Base-by-base conservation (phyloP, 1,140 invertebrate genomes). In the Brachionus calyciflorus region DNA sequence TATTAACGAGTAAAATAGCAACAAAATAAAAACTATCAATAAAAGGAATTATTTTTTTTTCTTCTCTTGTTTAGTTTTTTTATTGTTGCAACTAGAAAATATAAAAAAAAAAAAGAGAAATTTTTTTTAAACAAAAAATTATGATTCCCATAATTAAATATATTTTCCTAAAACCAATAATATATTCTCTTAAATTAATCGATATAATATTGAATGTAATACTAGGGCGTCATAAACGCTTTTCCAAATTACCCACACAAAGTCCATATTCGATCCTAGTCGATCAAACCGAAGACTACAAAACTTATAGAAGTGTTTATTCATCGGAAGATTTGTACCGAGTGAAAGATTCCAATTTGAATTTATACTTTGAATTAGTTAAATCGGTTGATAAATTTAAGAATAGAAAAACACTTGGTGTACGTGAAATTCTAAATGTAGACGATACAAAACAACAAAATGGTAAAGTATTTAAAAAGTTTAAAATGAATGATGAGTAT, bases 401-500 rank as follows among this genome's bases (percentile, higher is more conserved):
- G 7, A 40, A 75, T n/a, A 24, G 12, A 41, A 51, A 53, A 37
- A 53, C 26, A 21, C 19, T 75, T 1, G 69, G 69, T 14, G 48
- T 53, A 14, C 87, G 96, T 51, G 89, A 95, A 80, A 90, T 98
- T 63, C 86, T 97, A 3, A 90, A 90, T 53, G 94, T 96, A 83
- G 93, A 96, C 81, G 93, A 98, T 81, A 95, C 98, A 83, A 83
- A 90, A 1, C 94, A 98, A 82, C 89, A 91, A 0, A 95, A 96
- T 85, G 96, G 96, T 51, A 89, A 92, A 82, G 88, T 96, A 17
- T 98, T 99, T 81, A 97, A 97, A 86, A 98, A 99, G 83, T 37
- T 14, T 44, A 28, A 30, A n/a, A 21, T 79, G 26, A 94, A 93
- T 26, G 37, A 60, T 6, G 90, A 93, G 6, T 99, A 98, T 85